Conservation (phyloP, 2,888 invertebrate genomes). For the Saturnia japonica region DNA sequence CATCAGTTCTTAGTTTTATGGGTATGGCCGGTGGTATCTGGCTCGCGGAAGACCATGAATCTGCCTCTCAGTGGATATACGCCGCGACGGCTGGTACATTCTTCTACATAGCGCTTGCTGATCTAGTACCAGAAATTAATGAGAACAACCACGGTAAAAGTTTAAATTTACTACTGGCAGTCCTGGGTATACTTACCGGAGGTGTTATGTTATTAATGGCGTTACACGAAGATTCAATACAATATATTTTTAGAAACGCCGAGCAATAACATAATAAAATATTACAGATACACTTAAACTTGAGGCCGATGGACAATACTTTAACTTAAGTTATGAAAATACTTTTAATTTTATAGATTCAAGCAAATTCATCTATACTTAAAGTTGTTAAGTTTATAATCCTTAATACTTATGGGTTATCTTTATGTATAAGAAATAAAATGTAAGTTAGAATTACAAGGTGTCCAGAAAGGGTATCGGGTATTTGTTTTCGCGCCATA, state of each 20-base stretch:
- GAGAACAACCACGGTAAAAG: too few species aligned
- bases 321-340: background rate
- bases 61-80: too few species aligned
- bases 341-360: background rate
- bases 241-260: constrained; percentile 73
- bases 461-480: too few species aligned
- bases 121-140: too few species aligned
- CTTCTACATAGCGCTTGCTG: too few species aligned
- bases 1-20: too few species aligned
- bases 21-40: too few species aligned
- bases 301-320: background rate
- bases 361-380: background rate
- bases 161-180: too few species aligned
- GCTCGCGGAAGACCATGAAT: too few species aligned
- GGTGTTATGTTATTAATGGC: constrained; percentile 88
- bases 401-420: background rate
- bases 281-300: background rate
- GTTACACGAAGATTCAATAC: constrained; percentile 84
- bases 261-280: constrained; percentile 56
- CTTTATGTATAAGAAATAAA: background rate
- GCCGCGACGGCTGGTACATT: too few species aligned
- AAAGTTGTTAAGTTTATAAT: background rate
- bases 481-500: too few species aligned
- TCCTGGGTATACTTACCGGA: too few species aligned
- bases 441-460: background rate